Evolutionary conservation across 2,888 invertebrate species (phyloP).

Genomic region (Hirtodrosophila cameraria): DNA sequence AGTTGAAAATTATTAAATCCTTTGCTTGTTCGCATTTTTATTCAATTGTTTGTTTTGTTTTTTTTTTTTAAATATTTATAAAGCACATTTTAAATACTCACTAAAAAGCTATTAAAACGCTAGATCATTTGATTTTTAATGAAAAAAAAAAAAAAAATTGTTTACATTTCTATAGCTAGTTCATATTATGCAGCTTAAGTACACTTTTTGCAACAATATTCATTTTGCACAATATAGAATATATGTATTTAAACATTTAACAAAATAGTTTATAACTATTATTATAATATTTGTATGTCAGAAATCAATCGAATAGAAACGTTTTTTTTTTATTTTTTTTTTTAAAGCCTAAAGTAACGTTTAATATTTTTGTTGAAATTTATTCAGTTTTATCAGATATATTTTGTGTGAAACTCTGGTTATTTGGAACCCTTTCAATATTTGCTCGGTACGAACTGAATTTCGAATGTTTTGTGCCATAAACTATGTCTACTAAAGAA

Average conservation of each 20-base stretch:
- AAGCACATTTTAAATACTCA: constrained; percentile 33
- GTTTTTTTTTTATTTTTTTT: no score
- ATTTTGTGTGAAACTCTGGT: not conserved
- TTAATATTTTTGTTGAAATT: constrained; percentile 14
- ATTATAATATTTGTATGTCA: constrained; percentile 39
- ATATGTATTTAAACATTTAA: constrained; percentile 23
- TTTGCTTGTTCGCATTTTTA: constrained; percentile 20
- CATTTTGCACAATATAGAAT: constrained; percentile 22
- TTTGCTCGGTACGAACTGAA: constrained; percentile 52
- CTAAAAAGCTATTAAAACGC: constrained; percentile 48
- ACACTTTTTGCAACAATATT: constrained; percentile 52
- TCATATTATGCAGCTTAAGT: constrained; percentile 56
- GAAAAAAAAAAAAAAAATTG: no score
- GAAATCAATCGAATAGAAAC: constrained; percentile 21
- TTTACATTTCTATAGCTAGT: constrained; percentile 6
- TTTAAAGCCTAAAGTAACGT: constrained; percentile 10
- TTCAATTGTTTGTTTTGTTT: no score
- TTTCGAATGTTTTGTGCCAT: constrained; percentile 71
- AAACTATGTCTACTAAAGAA: constrained; percentile 24
- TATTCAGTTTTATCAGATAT: constrained; percentile 9
- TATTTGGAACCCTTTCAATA: constrained; percentile 8
- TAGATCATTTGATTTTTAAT: constrained; percentile 42
- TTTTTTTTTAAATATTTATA: constrained; percentile 22
- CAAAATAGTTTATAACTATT: constrained; percentile 65
- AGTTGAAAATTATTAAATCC: constrained; percentile 52